A percentile compares a stretch with the other conserved stretches of the same genome.
Evolutionary conservation across 1,140 invertebrate species (phyloP).

Genomic region (Drosophila sulfurigaster): DNA sequence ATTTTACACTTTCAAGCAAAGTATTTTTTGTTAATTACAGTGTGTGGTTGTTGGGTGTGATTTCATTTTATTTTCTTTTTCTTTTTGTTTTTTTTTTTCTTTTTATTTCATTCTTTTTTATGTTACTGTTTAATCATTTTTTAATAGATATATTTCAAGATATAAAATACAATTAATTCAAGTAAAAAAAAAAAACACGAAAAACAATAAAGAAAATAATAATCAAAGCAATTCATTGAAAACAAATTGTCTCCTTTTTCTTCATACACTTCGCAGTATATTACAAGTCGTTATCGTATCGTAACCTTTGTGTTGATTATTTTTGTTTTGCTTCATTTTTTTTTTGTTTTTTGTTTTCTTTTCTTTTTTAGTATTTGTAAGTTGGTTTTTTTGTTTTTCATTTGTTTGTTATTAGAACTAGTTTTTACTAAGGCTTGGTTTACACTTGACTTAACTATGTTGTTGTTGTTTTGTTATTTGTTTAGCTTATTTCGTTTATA

Average conservation of each 20-base stretch:
- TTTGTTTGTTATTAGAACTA: conserved; percentile 67
- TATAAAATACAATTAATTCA: conserved; percentile 52
- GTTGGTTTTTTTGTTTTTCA: conserved; percentile 31
- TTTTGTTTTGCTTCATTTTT: conserved; percentile 58
- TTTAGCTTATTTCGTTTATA: conserved; percentile 24
- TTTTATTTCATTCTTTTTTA: conserved; percentile 40
- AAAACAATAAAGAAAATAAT: conserved; percentile 57
- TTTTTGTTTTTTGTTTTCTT: conserved; percentile 49
- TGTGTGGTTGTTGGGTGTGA: conserved; percentile 52
- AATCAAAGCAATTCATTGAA: conserved; percentile 62
- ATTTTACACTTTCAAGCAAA: conserved; percentile 79
- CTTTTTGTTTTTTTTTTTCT: conserved; percentile 29
- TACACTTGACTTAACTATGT: conserved; percentile 78
- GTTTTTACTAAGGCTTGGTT: conserved; percentile 82
- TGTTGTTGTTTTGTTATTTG: conserved; percentile 21
- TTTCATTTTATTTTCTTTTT: conserved; percentile 29
- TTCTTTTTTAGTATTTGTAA: conserved; percentile 47
- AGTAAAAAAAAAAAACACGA: conserved; percentile 63
- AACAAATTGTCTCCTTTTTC: conserved; percentile 43
- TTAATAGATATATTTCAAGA: conserved; percentile 34
- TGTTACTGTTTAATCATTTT: conserved; percentile 61
- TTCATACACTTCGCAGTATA: conserved; percentile 59
- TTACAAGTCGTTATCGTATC: conserved; percentile 68
- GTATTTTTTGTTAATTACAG: conserved; percentile 78
- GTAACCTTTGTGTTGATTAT: conserved; percentile 57